These are phyloP conservation scores for Ptycholaimellus sp. DNA, from an alignment of 2,888 invertebrate genomes.

Conservation along the genomic window DNA sequence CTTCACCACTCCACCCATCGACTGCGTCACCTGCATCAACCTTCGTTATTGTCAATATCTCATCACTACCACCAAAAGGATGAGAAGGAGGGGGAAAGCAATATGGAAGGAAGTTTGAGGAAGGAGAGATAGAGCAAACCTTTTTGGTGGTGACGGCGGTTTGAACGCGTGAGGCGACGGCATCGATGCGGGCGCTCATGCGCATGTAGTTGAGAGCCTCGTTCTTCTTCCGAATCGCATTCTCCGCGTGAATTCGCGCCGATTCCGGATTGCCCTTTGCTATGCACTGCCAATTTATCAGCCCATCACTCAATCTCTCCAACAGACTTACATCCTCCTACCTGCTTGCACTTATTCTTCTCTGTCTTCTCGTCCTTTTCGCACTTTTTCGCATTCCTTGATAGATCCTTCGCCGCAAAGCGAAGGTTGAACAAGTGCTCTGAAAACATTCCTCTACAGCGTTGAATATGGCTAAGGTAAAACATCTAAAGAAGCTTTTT, in stretches of 20 bases:
- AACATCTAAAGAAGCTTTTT: too few species aligned
- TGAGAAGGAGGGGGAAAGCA: too few species aligned
- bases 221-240: slow-evolving; percentile 80
- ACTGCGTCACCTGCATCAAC: slow-evolving; percentile 60
- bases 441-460: slow-evolving; percentile 11
- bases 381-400: slow-evolving; percentile 84
- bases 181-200: slow-evolving; percentile 82
- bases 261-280: slow-evolving; percentile 66
- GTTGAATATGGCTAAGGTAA: too few species aligned
- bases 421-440: slow-evolving; percentile 78
- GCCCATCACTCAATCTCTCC: neutral
- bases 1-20: slow-evolving; percentile 88
- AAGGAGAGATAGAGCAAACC: slow-evolving; percentile 31
- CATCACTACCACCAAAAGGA: too few species aligned
- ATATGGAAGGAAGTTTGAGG: too few species aligned
- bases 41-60: too few species aligned
- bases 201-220: slow-evolving; percentile 77
- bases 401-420: slow-evolving; percentile 90
- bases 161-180: slow-evolving; percentile 84
- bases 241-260: slow-evolving; percentile 91
- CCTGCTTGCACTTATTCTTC: slow-evolving; percentile 80
- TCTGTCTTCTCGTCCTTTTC: slow-evolving; percentile 91
- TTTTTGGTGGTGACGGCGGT: slow-evolving; percentile 88
- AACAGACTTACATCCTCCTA: too few species aligned
- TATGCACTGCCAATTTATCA: neutral